Conservation (phyloP, 2,888 invertebrate species). For the Hemithea aestivaria region DNA sequence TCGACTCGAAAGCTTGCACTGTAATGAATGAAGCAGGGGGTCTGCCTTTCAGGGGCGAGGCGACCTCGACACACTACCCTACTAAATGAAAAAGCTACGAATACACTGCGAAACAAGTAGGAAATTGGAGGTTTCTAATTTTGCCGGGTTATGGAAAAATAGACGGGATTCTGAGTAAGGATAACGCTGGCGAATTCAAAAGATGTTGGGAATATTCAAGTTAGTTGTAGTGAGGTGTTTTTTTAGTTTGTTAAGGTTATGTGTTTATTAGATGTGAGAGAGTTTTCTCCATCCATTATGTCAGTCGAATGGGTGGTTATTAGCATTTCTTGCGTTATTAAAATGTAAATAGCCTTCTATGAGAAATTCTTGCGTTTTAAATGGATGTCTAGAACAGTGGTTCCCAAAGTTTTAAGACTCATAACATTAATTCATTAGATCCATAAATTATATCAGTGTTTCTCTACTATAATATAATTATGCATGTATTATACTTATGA, state of each 20-base stretch:
- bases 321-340: conserved; percentile 17
- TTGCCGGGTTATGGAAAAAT: conserved; percentile 51
- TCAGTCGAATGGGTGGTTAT: conserved; percentile 14
- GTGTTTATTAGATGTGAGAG: conserved; percentile 32
- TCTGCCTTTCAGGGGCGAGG: conserved; percentile 57
- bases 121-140: conserved; percentile 20
- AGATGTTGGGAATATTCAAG: conserved; percentile 12
- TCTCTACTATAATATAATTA: too few relatives aligned
- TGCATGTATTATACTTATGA: too few relatives aligned
- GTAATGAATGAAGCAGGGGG: conserved; percentile 71
- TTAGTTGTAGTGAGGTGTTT: conserved; percentile 14
- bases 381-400: too few relatives aligned
- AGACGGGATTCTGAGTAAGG: conserved; percentile 40
- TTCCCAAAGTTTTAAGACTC: too few relatives aligned
- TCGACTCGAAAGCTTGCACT: conserved; percentile 40
- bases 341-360: conserved; percentile 20
- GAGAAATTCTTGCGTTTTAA: conserved; percentile 6
- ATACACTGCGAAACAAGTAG: neutral
- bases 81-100: conserved; percentile 34
- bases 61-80: conserved; percentile 40
- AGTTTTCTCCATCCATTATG: too few relatives aligned
- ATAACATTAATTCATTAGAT: too few relatives aligned
- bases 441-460: too few relatives aligned
- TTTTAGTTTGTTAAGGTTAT: conserved; percentile 27
- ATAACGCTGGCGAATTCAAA: conserved; percentile 25